Base-by-base conservation (phyloP, 2,113 vertebrate genomes). In the Trematomus loennbergii region DNA sequence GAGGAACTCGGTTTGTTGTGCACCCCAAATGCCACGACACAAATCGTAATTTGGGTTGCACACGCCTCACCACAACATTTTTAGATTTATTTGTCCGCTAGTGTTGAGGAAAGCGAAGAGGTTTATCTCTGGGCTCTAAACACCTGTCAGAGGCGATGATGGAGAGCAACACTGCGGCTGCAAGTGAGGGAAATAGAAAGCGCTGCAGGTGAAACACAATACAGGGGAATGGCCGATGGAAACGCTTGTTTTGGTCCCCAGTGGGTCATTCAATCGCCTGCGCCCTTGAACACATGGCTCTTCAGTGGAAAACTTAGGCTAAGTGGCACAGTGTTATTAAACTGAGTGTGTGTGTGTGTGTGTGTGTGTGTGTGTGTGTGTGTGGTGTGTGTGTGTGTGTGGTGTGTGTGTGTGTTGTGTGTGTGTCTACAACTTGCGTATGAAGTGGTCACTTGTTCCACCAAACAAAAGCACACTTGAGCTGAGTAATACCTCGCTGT, bases 201-300 rank as follows among this genome's bases (percentile, higher is more conserved):
- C 64, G 15, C 20, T 33, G 75, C 53, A 85, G 87, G 89, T 91
- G 92, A 85, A 88, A 89, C 67, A 84, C 76, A 89, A 86, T 82
- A 82, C 83, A 83, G 79, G 71, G 78, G 50, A 89, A 83, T 46
- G 70, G 69, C 69, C 25, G n/a, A 61, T 55, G 72, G 72, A 87
- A 91, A 59, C 4, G 67, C 45, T 62, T 78, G 83, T 85, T 74
- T 74, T n/a, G 73, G 55, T 90, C 87, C 89, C 90, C 40, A 1
- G 89, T 78, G 91, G 85, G 78, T 84, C 86, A 69, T 90, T 92
- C 80, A 87, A 79, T 88, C 57, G 68, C 60, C 78, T 33, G 65
- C 87, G 92, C 84, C 91, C 93, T 93, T 93, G 91, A 93, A 87
- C 67, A 74, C 55, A 63, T 11, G 20, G 59, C 83, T 64, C 70